Conservation (phyloP, 1,140 invertebrate genomes). For the Drosophila chauvacae region DNA sequence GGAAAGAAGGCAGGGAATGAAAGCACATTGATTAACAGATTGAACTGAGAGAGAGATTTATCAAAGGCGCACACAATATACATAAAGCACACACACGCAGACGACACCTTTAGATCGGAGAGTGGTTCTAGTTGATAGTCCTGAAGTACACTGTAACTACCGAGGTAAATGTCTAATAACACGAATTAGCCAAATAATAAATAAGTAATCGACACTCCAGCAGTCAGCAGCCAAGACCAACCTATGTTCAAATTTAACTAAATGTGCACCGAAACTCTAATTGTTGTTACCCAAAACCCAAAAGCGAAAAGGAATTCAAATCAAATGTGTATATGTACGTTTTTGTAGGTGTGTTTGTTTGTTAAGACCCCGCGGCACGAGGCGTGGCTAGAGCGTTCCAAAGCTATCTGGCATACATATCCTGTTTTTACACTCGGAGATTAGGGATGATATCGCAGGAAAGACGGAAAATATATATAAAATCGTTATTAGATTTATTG, state of each 20-base stretch:
- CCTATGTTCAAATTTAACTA: constrained; percentile 42
- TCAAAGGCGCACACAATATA: constrained; percentile 36
- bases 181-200: constrained; percentile 43
- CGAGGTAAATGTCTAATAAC: constrained; percentile 15
- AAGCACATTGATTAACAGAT: constrained; percentile 9
- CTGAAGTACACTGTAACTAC: constrained; percentile 24
- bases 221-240: constrained; percentile 25
- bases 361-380: constrained; percentile 16
- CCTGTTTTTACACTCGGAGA: constrained; percentile 5
- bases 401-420: constrained; percentile 20
- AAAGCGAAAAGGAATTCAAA: constrained; percentile 8
- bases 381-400: constrained; percentile 7
- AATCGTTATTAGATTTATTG: background rate
- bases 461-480: background rate
- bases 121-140: constrained; percentile 22
- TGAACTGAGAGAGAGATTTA: constrained; percentile 25
- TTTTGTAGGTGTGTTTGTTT: constrained; percentile 55
- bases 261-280: constrained; percentile 59
- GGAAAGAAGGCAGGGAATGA: constrained; percentile 26
- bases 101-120: constrained; percentile 29
- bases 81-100: constrained; percentile 14
- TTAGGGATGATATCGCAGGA: background rate
- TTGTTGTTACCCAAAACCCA: constrained; percentile 55
- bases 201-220: constrained; percentile 30
- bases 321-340: constrained; percentile 26